phyloP scores from a whole-genome alignment of 2,113 vertebrate species.

The Eurypyga helias region DNA sequence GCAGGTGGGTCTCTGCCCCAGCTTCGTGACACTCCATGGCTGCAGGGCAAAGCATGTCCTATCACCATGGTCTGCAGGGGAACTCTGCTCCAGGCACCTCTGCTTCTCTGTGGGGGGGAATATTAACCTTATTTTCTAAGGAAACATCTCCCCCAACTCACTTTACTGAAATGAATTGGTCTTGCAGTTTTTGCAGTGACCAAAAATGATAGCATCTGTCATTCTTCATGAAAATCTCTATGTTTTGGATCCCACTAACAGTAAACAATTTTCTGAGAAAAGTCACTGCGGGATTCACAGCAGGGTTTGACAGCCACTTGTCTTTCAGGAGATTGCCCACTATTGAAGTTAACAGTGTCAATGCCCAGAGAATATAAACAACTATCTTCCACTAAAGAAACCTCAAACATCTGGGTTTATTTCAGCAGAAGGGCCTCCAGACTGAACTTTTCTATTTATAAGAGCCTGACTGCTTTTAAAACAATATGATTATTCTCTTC shows the following conservation, averaged over 20 bases:
- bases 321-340: slow-evolving; percentile 32
- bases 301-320: slow-evolving; percentile 47
- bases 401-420: background rate
- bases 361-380: background rate
- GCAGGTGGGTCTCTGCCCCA: no score
- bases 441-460: background rate
- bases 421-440: background rate
- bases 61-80: no score
- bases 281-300: slow-evolving; percentile 24
- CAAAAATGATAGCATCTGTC: slow-evolving; percentile 14
- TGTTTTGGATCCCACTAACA: slow-evolving; percentile 25
- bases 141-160: background rate
- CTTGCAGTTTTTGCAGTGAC: background rate
- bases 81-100: no score
- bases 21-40: no score
- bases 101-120: background rate
- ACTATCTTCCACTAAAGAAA: background rate
- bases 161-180: slow-evolving; percentile 14
- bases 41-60: no score
- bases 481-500: background rate
- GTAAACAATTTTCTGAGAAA: slow-evolving; percentile 54
- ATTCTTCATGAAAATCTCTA: slow-evolving; percentile 46
- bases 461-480: background rate
- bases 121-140: slow-evolving; percentile 7
- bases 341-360: slow-evolving; percentile 18